Conservation (phyloP, 2,797 vertebrate genomes). For the Petrocephalus schoutedeni region DNA sequence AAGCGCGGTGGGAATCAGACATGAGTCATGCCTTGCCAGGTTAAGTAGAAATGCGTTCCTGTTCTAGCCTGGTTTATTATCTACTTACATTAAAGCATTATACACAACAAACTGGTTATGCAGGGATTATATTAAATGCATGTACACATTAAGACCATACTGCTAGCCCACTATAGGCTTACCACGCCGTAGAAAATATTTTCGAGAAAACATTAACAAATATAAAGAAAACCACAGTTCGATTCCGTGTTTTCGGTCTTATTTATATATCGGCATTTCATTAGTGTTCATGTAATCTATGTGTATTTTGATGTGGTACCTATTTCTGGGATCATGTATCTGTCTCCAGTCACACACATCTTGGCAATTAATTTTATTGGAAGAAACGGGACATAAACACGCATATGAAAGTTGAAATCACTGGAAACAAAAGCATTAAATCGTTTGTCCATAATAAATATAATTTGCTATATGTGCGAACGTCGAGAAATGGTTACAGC, state of each 20-base stretch:
- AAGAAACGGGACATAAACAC: not conserved
- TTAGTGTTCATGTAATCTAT: not conserved
- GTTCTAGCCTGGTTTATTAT: not conserved
- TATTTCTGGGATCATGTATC: not conserved
- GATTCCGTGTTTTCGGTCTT: not conserved
- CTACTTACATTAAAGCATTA: not conserved
- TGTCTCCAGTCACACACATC: not conserved
- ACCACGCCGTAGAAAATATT: constrained; percentile 11
- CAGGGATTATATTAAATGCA: not conserved
- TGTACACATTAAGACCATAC: not conserved
- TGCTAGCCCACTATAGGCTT: constrained; percentile 1
- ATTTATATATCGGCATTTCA: not conserved
- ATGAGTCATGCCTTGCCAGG: not conserved
- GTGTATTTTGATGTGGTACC: not conserved
- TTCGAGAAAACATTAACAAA: not conserved
- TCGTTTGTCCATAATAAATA: not conserved
- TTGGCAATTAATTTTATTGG: not conserved
- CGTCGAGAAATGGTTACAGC: not conserved
- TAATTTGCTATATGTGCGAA: not conserved
- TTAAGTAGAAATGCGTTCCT: not conserved
- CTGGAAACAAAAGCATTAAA: not conserved
- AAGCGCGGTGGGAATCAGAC: not conserved
- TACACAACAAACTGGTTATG: not conserved
- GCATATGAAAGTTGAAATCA: not conserved
- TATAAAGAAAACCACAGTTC: not conserved